Evolutionary conservation across 2,797 vertebrate genomes (phyloP).

Genomic region (Crax fasciolata): DNA sequence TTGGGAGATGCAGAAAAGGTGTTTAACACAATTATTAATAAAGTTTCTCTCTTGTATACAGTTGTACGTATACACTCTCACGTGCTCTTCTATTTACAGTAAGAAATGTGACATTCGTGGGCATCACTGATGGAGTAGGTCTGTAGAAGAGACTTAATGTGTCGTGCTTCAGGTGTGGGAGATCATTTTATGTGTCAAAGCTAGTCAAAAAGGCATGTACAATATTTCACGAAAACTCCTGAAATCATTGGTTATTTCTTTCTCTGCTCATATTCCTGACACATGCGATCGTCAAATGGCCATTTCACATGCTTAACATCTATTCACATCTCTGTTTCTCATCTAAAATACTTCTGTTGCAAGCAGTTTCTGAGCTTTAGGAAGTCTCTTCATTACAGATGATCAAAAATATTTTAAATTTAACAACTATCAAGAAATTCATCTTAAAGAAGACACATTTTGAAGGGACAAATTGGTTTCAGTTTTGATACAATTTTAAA

Average conservation of each 20-base stretch:
- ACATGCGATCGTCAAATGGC: background rate
- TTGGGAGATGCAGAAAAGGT: background rate
- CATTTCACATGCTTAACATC: background rate
- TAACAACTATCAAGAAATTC: background rate
- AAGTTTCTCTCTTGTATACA: background rate
- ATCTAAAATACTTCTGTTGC: background rate
- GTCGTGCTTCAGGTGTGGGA: background rate
- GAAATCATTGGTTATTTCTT: background rate
- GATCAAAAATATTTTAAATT: constrained; percentile 32
- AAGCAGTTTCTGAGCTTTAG: background rate
- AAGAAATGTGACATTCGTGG: constrained; percentile 23
- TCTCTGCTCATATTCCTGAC: background rate
- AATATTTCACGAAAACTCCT: background rate
- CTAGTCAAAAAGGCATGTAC: background rate
- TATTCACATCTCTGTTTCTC: background rate
- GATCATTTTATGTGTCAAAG: background rate
- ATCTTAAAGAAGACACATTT: constrained; percentile 21
- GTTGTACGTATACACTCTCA: background rate
- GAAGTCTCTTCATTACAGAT: background rate
- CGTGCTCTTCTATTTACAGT: background rate
- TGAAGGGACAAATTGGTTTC: constrained; percentile 18
- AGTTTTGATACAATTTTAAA: constrained; percentile 28
- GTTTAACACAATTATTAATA: constrained; percentile 36
- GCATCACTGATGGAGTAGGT: background rate
- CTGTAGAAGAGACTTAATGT: background rate